Base-by-base conservation (phyloP, 2,113 vertebrate genomes). In the Australoheros scitulus region DNA sequence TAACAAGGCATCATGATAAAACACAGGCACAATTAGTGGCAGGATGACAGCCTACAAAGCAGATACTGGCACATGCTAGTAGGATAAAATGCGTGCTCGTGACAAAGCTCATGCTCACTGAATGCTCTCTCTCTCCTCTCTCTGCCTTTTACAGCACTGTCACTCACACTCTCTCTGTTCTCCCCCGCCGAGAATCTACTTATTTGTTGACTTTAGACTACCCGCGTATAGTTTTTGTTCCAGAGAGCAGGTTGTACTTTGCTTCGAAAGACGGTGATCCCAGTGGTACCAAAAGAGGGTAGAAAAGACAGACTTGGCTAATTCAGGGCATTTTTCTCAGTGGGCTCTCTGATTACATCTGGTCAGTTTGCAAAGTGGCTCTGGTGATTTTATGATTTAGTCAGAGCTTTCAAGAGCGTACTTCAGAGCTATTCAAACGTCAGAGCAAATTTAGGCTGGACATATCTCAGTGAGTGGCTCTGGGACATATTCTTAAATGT, bases 1-100 rank as follows among this genome's bases (percentile, higher is more conserved):
- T 94, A 92, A 92, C 90, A 85, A 91, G 85, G 78, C 81, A 90
- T 87, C 65, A 77, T 85, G 89, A 94, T 93, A 91, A 93, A 90
- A 88, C 81, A 88, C 76, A 88, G 87, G 84, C 50, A 22, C 93
- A 94, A 93, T 94, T 92, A 93, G 84, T 86, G 74, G 56, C 68
- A 77, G 29, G 75, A 82, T 89, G 86, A 90, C 82, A 84, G 90
- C 74, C 34, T 18, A 63, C 61, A 52, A 84, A 70, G 43, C 74
- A 78, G 83, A 90, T 88, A 87, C 76, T 86, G 89, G 86, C 77
- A 83, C 55, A 86, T 84, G 64, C 18, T 77, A 50, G 82, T 82
- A 34, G 88, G 88, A 88, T 90, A 88, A 88, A 91, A 68, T 78
- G 77, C 72, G 85, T 78, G 85, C 76, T 89, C 86, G 80, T 83